Base-by-base conservation (phyloP, 2,797 vertebrate genomes). In the Myripristis murdjan region DNA sequence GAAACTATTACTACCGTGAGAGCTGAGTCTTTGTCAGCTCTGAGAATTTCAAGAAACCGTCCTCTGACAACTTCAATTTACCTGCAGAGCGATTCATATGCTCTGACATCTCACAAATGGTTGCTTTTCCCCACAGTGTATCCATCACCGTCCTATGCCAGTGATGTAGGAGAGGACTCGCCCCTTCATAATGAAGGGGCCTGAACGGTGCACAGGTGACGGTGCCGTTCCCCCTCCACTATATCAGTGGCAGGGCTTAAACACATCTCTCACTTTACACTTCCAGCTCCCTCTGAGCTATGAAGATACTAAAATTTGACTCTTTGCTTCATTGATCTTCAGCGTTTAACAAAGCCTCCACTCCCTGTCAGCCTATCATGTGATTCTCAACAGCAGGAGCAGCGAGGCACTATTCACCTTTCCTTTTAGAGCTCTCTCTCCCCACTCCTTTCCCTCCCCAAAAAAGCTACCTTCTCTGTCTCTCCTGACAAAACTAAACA, bases 51-150 rank as follows among this genome's bases (percentile, higher is more conserved):
- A 48, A 68, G 44, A 61, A 73, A 39, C 60, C 49, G 5, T 55
- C 49, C 24, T 16, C 20, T 43, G 67, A 59, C 70, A 48, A 64
- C 47, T 69, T 79, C 75, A 37, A 85, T 82, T 81, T 86, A 83
- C 78, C 75, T 82, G 65, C 70, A 64, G 64, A 75, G 67, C 61
- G 58, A 77, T 84, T 87, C 74, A 82, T 84, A 81, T 80, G 62
- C 49, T 63, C 46, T 79, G 83, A 86, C 64, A 88, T 90, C 90
- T 91, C 77, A 80, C 84, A 84, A 92, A 81, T 71, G 69, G 84
- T 69, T 59, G 71, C 69, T 72, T 75, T 64, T 65, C 68, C 84
- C 66, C 47, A 64, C 39, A 28, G 71, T 26, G 68, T n/a, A 79
- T 82, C 62, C 63, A 82, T 87, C 85, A 75, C 23, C 53, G 54